Percentiles rank a stretch among this genome's conserved stretches.
phyloP scores from a whole-genome alignment of 37 sponge, comb jelly and placozoan genomes.

The Hexactinellida sp. region DNA sequence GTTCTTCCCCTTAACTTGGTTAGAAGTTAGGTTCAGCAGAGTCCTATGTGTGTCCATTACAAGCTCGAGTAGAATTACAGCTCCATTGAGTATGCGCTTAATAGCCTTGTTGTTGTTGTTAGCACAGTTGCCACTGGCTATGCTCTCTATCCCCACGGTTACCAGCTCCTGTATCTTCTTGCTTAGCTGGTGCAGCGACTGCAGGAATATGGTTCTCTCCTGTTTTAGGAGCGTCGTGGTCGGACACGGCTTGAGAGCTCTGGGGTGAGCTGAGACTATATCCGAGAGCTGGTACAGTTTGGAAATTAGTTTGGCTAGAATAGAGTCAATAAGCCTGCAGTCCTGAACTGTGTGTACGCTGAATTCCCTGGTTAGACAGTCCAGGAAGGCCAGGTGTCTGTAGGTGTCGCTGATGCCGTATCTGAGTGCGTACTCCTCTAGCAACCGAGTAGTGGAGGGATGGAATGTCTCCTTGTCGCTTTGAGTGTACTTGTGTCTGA shows the following conservation, averaged over 20 bases:
- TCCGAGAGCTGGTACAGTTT: background rate
- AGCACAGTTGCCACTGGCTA: background rate
- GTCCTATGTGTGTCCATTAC: background rate
- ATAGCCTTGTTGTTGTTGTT: background rate
- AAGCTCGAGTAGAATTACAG: background rate
- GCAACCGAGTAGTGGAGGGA: conserved; percentile 9
- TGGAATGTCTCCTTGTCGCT: background rate
- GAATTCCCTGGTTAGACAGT: background rate
- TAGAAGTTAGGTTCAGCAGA: background rate
- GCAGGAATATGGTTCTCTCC: background rate
- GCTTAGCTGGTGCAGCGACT: background rate
- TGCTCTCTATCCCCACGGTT: background rate
- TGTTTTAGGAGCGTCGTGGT: background rate
- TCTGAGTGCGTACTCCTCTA: background rate
- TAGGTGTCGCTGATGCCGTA: background rate
- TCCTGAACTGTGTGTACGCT: background rate
- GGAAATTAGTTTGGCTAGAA: background rate
- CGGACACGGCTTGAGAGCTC: background rate
- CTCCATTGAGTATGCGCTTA: background rate
- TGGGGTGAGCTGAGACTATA: background rate
- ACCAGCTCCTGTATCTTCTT: background rate
- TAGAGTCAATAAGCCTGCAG: background rate
- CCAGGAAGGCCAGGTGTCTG: background rate
- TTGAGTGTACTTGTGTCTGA: background rate
- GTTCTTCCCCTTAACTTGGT: background rate